Conservation (phyloP, 2,888 invertebrate species). For the Ormyrus thymus region DNA sequence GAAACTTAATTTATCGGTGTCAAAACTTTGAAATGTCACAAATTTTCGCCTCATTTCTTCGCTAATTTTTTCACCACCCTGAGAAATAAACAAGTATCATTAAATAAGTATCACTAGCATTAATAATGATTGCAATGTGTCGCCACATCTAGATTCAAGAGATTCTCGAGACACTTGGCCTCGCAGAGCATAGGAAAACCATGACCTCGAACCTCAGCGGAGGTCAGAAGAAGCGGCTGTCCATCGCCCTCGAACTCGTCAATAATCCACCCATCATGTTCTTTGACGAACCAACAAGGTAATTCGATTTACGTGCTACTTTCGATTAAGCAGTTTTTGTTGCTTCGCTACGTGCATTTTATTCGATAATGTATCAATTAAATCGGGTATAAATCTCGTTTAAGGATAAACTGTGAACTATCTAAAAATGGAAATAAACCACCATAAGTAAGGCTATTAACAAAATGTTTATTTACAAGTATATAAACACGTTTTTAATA, state of each 20-base stretch:
- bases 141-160: slow-evolving; percentile 85
- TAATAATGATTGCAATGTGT: neutral
- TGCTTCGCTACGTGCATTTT: neutral
- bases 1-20: too few species aligned
- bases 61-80: too few species aligned
- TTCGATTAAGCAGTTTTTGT: neutral
- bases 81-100: too few species aligned
- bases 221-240: slow-evolving; percentile 95
- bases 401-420: too few species aligned
- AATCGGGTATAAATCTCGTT: too few species aligned
- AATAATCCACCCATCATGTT: slow-evolving; percentile 99
- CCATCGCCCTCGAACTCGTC: slow-evolving; percentile 94
- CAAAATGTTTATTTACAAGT: too few species aligned
- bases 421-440: too few species aligned
- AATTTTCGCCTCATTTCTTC: too few species aligned
- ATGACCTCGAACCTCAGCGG: slow-evolving; percentile 95
- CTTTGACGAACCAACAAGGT: slow-evolving; percentile 96
- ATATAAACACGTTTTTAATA: too few species aligned
- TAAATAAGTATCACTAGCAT: neutral
- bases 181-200: slow-evolving; percentile 90
- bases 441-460: too few species aligned
- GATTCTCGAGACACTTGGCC: slow-evolving; percentile 91
- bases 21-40: too few species aligned
- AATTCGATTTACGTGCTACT: slow-evolving; percentile 45
- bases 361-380: too few species aligned